phyloP scores from a whole-genome alignment of 2,113 vertebrate species.

The Okapia johnstoni region DNA sequence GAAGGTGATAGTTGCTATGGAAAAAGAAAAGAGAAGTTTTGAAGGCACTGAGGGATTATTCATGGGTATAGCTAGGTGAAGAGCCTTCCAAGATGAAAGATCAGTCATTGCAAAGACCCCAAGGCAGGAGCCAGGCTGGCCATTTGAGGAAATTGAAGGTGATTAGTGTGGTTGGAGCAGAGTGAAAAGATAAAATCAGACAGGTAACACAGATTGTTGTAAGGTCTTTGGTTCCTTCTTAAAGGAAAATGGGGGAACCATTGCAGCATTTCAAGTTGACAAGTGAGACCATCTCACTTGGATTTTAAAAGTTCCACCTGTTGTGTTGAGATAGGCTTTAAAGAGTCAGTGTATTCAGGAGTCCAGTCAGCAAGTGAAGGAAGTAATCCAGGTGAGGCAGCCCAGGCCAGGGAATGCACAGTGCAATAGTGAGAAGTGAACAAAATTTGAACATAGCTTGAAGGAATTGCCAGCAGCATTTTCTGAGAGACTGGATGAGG shows the following conservation, averaged over 20 bases:
- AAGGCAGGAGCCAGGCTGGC: accelerated
- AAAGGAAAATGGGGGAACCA: not conserved
- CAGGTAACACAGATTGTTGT: not conserved
- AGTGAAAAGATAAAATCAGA: not conserved
- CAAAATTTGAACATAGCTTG: not conserved
- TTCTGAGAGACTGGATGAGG: not conserved
- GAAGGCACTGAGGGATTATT: not conserved
- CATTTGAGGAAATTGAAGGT: not conserved
- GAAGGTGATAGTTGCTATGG: not conserved
- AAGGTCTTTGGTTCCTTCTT: not conserved
- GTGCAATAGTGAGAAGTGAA: not conserved
- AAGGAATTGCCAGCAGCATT: not conserved
- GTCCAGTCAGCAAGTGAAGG: not conserved
- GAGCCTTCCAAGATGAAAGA: not conserved
- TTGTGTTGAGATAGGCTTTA: not conserved
- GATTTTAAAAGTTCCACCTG: not conserved
- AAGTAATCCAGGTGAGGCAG: not conserved
- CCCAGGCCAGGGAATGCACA: not conserved
- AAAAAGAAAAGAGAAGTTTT: not conserved
- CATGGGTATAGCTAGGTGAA: not conserved
- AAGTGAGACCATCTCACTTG: not conserved
- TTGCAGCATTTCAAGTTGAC: not conserved
- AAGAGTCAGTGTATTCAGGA: not conserved
- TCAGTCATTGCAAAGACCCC: not conserved
- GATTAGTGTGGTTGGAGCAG: not conserved